Evolutionary conservation across 2,113 vertebrate species (phyloP).

Genomic region (Brachyhypopomus gauderio): DNA sequence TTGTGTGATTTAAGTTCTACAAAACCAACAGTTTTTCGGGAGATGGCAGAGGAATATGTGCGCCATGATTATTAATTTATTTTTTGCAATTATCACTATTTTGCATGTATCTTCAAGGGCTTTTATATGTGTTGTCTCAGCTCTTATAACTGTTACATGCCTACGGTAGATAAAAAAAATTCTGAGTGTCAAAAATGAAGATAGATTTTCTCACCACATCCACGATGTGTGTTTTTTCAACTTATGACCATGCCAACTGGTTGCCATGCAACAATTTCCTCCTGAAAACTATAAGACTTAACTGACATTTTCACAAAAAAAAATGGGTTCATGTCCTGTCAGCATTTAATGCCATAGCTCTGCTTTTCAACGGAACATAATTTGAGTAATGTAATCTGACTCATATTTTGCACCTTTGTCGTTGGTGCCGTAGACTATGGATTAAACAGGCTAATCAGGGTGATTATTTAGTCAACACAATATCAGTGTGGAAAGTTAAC

Average conservation of each 20-base stretch:
- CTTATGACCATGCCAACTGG: neutral
- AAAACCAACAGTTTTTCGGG: neutral
- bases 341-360: neutral
- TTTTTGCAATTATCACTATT: neutral
- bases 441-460: no score
- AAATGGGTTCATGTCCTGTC: neutral
- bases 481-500: no score
- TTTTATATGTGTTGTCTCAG: neutral
- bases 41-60: neutral
- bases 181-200: conserved; percentile 1
- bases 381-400: neutral
- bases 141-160: neutral
- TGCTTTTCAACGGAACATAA: neutral
- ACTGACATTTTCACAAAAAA: neutral
- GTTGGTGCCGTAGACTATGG: neutral
- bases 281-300: conserved; percentile 19
- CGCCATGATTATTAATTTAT: no score
- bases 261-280: conserved; percentile 39
- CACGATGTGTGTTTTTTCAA: neutral
- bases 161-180: neutral
- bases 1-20: neutral
- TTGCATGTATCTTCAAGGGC: neutral
- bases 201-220: neutral
- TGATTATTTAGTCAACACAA: no score
- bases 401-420: neutral